Base-by-base conservation (phyloP, 1,140 invertebrate species). In the Liolophura sinensis region DNA sequence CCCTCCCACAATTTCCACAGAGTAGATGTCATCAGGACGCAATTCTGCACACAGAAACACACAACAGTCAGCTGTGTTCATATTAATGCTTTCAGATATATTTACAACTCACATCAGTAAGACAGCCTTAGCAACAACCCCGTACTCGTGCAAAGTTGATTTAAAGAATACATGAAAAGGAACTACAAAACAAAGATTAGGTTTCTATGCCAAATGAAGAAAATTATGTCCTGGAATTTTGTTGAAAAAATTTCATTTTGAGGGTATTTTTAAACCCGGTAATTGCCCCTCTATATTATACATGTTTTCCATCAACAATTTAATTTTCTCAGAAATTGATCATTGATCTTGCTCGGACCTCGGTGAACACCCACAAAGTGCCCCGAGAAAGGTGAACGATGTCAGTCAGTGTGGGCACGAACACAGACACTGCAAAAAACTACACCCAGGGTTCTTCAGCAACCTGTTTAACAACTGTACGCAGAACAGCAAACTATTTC, bases 1-100 rank as follows among this genome's bases (percentile, higher is more conserved):
- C 49, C 97, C 98, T 67, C 98, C 98, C 51, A 98, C 93, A 71
- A 99, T 90, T 85, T 99, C 98, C 18, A 99, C 94, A 1, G 94
- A 90, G 81, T 94, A 89, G 67, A 99, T 94, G 25, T 99, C 96
- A 64, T 94, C 92, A 57, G 89, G 71, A 65, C 89, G 88, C 58
- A 96, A 80, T 81, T 92, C 91, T 80, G 68, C 14, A 73, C 64
- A 49, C 27, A 47, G 47, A 54, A 68, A 47, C 64, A 60, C 22
- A 46, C 5, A 65, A 52, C 60, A 63, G 16, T n/a, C 6, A 56
- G 18, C 27, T 49, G 20, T 6, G 3, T 54, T 54, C 18, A 54
- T 5, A 54, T 49, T 50, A 58, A 58, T 22, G 27, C 1, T 12
- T 20, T 54, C 12, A 54, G 3, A n/a, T 12, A 54, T 54, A 24